phyloP scores from a whole-genome alignment of 2,797 vertebrate genomes.

The Masticophis lateralis region DNA sequence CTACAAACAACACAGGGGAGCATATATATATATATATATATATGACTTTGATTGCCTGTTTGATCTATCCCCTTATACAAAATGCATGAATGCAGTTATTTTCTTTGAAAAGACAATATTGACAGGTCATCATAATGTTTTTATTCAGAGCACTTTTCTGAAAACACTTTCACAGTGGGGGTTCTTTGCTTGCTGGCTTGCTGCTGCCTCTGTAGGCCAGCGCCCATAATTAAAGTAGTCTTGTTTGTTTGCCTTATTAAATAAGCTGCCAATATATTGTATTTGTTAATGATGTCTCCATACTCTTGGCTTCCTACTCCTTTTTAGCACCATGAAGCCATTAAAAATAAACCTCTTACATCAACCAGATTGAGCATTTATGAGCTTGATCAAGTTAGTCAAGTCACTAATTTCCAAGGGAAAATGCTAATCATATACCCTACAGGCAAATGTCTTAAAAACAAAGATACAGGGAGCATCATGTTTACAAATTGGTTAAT shows the following conservation, averaged over 20 bases:
- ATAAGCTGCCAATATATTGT: conserved; percentile 29
- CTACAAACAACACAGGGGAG: conserved; percentile 31
- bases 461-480: conserved; percentile 23
- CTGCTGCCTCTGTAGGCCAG: conserved; percentile 18
- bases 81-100: conserved; percentile 36
- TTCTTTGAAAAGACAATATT: conserved; percentile 36
- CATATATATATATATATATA: conserved; percentile 28
- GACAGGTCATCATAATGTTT: conserved; percentile 33
- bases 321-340: conserved; percentile 13
- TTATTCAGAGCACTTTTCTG: conserved; percentile 26
- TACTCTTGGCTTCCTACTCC: conserved; percentile 8
- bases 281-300: conserved; percentile 7
- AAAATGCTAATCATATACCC: conserved; percentile 35
- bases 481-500: conserved; percentile 36
- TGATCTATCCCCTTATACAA: conserved; percentile 41
- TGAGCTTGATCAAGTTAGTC: conserved; percentile 1
- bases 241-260: conserved; percentile 36
- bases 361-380: conserved; percentile 10
- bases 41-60: conserved; percentile 28
- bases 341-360: conserved; percentile 11
- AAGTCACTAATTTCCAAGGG: conserved; percentile 20
- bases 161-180: conserved; percentile 35
- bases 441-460: conserved; percentile 31
- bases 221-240: conserved; percentile 17
- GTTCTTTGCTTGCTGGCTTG: conserved; percentile 20